These are phyloP conservation scores for Polypterus bichir DNA, from an alignment of 2,113 vertebrate species.

Conservation along the genomic window DNA sequence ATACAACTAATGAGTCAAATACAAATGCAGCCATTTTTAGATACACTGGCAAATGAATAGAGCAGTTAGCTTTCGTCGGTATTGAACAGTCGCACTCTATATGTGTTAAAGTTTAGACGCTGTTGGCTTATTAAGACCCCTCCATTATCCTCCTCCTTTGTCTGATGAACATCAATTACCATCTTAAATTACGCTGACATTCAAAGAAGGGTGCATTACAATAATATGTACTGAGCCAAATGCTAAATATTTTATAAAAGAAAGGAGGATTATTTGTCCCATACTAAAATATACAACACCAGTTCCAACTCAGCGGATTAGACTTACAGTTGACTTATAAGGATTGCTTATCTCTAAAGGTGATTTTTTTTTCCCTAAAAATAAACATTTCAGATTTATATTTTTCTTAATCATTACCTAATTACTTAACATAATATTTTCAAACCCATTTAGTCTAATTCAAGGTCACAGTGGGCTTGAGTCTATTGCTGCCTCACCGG, in stretches of 20 bases:
- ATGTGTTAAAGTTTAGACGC: conserved; percentile 7
- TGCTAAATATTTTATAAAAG: conserved; percentile 52
- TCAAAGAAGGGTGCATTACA: conserved; percentile 26
- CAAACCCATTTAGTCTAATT: too few relatives aligned
- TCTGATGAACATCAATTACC: conserved; percentile 35
- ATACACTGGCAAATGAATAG: too few relatives aligned
- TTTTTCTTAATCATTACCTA: too few relatives aligned
- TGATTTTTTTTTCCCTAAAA: too few relatives aligned
- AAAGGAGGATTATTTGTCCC: conserved; percentile 21
- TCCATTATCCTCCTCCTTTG: conserved; percentile 31
- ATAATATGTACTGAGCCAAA: conserved; percentile 41
- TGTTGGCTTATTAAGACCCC: too few relatives aligned
- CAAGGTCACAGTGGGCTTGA: too few relatives aligned
- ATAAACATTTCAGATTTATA: too few relatives aligned
- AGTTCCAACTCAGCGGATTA: conserved; percentile 17
- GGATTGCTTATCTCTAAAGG: background rate
- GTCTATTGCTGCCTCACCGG: too few relatives aligned
- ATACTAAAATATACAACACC: conserved; percentile 15
- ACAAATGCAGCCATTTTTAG: too few relatives aligned
- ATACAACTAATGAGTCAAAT: too few relatives aligned
- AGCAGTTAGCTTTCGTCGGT: too few relatives aligned
- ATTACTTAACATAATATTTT: too few relatives aligned
- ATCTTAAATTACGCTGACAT: conserved; percentile 50
- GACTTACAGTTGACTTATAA: conserved; percentile 16
- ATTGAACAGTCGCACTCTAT: background rate